Evolutionary conservation across 1,140 invertebrate species (phyloP), one percentile per base, ranked within the genome.

Genomic region (Thereuonema tuberculata): DNA sequence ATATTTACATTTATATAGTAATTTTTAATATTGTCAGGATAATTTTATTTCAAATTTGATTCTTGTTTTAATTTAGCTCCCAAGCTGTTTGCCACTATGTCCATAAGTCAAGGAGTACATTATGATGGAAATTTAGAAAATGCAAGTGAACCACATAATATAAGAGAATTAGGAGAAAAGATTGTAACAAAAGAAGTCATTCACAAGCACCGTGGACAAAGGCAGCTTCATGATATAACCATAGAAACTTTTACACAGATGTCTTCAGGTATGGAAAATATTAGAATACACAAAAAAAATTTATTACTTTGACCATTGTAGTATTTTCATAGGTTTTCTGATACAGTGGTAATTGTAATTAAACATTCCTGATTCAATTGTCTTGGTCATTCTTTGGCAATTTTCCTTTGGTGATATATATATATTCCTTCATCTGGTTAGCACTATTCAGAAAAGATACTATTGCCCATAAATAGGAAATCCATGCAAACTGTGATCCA

Each of bases 151-250:
- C 24, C 28, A 14, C 15, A n/a, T n/a, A 27, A 15, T 24, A 26
- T 60, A 29, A 29, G 17, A 15, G n/a, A n/a, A n/a, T n/a, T n/a
- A n/a, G n/a, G n/a, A n/a, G n/a, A n/a, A n/a, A n/a, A n/a, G n/a
- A n/a, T n/a, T n/a, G n/a, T n/a, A n/a, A 29, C 15, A 23, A 43
- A 62, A 3, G 25, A 46, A 21, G 56, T 52, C 29, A 60, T 57
- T 46, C 52, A 60, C n/a, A 64, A 61, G 37, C 62, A 64, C 31
- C 71, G 80, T 46, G 82, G 81, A 47, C 74, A 78, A 62, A 70
- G 83, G 53, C 76, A 79, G 67, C 68, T 78, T 1, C 73, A 75
- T 31, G 77, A 83, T 60, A 83, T 85, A 55, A 79, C 73, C 48
- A 78, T 85, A 9, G 82, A 85, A 68, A 84, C 81, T 48, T 82